Percentiles rank a stretch among this genome's conserved stretches.
These are phyloP conservation scores for Cinclus cinclus DNA, from an alignment of 2,113 vertebrate genomes.

Conservation along the genomic window DNA sequence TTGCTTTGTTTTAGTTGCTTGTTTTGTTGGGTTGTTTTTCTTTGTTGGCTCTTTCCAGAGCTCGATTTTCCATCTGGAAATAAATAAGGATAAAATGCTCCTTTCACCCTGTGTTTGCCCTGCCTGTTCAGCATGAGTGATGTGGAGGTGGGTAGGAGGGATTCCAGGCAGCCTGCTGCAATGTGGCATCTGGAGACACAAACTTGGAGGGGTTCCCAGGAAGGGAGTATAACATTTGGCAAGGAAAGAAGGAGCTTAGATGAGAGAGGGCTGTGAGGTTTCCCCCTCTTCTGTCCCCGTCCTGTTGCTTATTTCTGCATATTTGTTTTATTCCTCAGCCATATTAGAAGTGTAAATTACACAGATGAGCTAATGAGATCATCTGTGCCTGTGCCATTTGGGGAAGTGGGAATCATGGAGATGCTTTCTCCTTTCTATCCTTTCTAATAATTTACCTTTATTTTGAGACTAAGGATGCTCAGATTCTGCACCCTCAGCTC, in stretches of 20 bases:
- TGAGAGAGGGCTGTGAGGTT: slow-evolving; percentile 43
- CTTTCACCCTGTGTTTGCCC: slow-evolving; percentile 21
- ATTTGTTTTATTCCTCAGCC: slow-evolving; percentile 53
- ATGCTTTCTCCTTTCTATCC: background rate
- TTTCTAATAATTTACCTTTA: background rate
- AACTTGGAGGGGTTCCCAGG: slow-evolving; percentile 62
- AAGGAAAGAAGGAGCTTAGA: slow-evolving; percentile 36
- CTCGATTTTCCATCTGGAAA: background rate
- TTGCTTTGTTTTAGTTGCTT: background rate
- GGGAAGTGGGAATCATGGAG: slow-evolving; percentile 6
- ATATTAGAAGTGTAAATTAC: slow-evolving; percentile 54
- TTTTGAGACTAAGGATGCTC: background rate
- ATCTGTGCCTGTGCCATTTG: slow-evolving; percentile 7
- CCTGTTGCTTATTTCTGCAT: slow-evolving; percentile 57
- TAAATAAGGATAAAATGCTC: background rate
- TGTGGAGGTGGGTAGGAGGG: slow-evolving; percentile 35
- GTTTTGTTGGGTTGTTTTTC: background rate
- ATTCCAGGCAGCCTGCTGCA: slow-evolving; percentile 57
- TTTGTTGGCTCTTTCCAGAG: background rate
- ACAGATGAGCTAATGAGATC: slow-evolving; percentile 63
- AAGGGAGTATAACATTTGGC: slow-evolving; percentile 54
- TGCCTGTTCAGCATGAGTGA: slow-evolving; percentile 26
- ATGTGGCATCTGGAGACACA: slow-evolving; percentile 56
- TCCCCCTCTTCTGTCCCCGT: background rate
- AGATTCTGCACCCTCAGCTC: background rate